Conservation (phyloP, 2,113 vertebrate species). For the Chaetodon trifascialis region DNA sequence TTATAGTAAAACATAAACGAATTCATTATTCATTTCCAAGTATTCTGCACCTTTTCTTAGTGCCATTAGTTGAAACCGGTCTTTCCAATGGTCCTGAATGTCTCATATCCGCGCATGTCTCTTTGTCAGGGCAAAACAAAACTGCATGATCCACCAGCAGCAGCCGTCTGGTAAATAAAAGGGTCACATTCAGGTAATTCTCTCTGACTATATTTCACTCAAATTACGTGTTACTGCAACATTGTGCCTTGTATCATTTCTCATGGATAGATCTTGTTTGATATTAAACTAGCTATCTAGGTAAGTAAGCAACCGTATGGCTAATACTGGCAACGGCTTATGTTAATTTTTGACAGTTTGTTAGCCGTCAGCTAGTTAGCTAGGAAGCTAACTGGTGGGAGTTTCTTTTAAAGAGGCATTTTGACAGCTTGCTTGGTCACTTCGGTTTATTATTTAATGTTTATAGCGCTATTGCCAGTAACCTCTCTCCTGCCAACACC, state of each 20-base stretch:
- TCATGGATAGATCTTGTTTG: neutral
- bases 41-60: neutral
- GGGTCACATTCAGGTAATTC: conserved; percentile 41
- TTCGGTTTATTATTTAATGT: neutral
- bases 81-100: neutral
- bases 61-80: too few species aligned
- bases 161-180: neutral
- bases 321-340: neutral
- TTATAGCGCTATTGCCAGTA: neutral
- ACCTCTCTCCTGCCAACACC: too few species aligned
- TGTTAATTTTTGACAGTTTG: neutral
- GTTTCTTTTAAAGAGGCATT: neutral
- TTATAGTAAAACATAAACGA: neutral
- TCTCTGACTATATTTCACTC: neutral
- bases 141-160: neutral
- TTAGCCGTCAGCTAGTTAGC: neutral
- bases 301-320: neutral
- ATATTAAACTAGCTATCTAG: too few species aligned
- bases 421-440: neutral
- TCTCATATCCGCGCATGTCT: conserved; percentile 26
- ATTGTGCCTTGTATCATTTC: neutral
- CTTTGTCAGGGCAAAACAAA: conserved; percentile 7
- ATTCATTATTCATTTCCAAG: neutral
- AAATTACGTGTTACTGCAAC: too few species aligned
- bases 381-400: neutral